Conservation (phyloP, 2,888 invertebrate genomes). For the Cheilosia variabilis region DNA sequence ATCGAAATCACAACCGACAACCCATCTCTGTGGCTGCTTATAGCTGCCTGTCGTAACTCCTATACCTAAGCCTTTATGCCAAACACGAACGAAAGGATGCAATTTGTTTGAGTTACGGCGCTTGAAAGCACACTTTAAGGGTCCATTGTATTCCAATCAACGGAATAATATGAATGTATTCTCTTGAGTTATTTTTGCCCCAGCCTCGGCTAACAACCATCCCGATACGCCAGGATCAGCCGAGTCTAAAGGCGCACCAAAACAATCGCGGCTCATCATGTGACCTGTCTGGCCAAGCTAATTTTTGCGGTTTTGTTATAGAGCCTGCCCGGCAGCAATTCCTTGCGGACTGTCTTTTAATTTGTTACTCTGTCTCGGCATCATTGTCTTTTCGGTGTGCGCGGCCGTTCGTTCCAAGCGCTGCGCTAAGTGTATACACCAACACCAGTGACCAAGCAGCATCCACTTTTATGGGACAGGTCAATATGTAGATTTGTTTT, state of each 20-base stretch:
- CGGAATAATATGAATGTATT: constrained; percentile 71
- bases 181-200: constrained; percentile 35
- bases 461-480: constrained; percentile 67
- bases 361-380: constrained; percentile 62
- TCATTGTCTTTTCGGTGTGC: constrained; percentile 56
- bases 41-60: constrained; percentile 41
- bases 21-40: constrained; percentile 3
- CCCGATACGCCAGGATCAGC: constrained; percentile 19
- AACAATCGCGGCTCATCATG: constrained; percentile 72
- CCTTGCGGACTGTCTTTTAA: constrained; percentile 68
- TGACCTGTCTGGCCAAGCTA: constrained; percentile 76
- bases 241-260: constrained; percentile 30
- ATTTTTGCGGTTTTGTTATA: constrained; percentile 69
- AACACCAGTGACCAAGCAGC: constrained; percentile 12
- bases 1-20: constrained; percentile 49
- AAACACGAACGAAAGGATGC: constrained; percentile 76
- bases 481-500: constrained; percentile 75
- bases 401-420: constrained; percentile 11
- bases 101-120: constrained; percentile 84
- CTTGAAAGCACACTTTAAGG: constrained; percentile 84
- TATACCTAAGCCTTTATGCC: not conserved
- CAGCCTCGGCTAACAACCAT: constrained; percentile 44
- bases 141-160: constrained; percentile 83
- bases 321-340: constrained; percentile 43
- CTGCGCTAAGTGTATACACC: not conserved